These are phyloP conservation scores for Tricholaema leucomelas DNA, from an alignment of 2,113 vertebrate genomes.

Conservation along the genomic window DNA sequence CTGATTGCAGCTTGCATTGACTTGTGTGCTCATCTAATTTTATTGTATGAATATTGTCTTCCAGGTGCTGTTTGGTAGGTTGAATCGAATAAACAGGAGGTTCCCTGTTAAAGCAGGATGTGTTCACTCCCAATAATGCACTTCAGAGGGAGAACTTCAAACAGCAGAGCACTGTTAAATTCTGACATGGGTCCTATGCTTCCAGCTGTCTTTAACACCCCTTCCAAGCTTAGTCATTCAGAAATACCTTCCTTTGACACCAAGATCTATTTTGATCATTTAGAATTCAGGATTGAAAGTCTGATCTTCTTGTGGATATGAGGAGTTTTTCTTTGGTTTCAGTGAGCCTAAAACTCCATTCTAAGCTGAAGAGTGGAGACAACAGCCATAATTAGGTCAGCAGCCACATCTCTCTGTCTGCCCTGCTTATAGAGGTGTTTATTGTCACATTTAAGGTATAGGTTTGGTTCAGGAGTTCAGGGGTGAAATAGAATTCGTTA, in stretches of 20 bases:
- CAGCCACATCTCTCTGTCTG: not conserved
- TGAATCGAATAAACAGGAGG: not conserved
- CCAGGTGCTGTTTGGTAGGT: fast-evolving
- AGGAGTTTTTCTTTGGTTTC: not conserved
- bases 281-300: not conserved
- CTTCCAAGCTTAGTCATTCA: not conserved
- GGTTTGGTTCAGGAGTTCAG: not conserved
- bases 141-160: not conserved
- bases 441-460: not conserved
- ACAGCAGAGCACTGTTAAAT: not conserved
- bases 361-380: not conserved
- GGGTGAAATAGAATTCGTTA: not conserved
- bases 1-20: not conserved
- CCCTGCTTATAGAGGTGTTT: not conserved
- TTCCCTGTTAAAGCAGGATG: not conserved
- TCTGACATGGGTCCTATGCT: not conserved
- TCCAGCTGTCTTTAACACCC: not conserved
- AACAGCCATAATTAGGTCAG: not conserved
- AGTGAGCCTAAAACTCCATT: not conserved
- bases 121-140: not conserved
- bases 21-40: not conserved
- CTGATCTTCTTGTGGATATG: not conserved
- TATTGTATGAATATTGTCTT: not conserved
- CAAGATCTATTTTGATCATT: not conserved
- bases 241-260: not conserved